These are phyloP conservation scores for Napeogenes sylphis DNA, from an alignment of 2,888 invertebrate genomes.

Conservation along the genomic window DNA sequence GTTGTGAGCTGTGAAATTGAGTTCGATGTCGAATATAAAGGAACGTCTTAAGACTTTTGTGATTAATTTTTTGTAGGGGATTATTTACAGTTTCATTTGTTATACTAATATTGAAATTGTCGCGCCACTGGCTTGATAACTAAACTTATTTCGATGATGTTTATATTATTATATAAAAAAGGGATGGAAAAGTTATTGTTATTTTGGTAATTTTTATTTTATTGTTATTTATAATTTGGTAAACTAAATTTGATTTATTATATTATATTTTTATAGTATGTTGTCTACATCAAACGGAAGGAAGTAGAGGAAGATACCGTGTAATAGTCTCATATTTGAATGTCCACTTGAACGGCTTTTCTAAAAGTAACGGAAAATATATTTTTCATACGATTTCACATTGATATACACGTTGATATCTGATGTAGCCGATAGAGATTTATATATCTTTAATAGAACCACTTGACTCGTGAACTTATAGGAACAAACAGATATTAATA, in stretches of 20 bases:
- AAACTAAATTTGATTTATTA: too few species aligned
- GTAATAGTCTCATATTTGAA: conserved; percentile 56
- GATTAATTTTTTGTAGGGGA: conserved; percentile 59
- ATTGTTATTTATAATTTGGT: too few species aligned
- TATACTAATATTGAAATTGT: conserved; percentile 60
- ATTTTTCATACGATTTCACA: conserved; percentile 76
- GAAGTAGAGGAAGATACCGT: conserved; percentile 48
- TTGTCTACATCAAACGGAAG: background rate
- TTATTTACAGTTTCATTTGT: conserved; percentile 71
- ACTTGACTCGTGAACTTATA: too few species aligned
- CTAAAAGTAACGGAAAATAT: conserved; percentile 69
- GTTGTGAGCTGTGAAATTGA: conserved; percentile 75
- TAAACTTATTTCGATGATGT: conserved; percentile 6
- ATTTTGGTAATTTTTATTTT: too few species aligned
- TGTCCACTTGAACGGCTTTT: conserved; percentile 55
- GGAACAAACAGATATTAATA: too few species aligned
- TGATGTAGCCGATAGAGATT: conserved; percentile 6
- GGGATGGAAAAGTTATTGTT: too few species aligned
- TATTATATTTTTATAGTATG: too few species aligned
- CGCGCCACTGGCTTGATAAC: conserved; percentile 28
- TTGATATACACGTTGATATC: conserved; percentile 24
- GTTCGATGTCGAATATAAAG: conserved; percentile 70
- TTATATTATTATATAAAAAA: too few species aligned
- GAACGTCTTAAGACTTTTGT: conserved; percentile 63
- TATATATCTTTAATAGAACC: background rate